Conservation (phyloP, 2,113 vertebrate species). For the Azemiops feae region DNA sequence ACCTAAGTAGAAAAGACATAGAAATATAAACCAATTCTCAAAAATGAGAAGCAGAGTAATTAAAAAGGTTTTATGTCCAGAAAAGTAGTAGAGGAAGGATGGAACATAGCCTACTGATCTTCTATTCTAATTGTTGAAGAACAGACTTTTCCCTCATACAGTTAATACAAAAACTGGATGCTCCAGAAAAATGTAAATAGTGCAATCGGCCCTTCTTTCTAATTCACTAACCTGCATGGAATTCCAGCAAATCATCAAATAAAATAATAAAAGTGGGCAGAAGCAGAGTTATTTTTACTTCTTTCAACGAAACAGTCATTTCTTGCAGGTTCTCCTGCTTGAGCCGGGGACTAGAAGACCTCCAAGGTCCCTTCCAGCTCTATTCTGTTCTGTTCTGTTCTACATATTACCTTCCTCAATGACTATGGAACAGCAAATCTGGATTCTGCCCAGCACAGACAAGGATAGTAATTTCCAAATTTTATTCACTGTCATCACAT, state of each 20-base stretch:
- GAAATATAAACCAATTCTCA: background rate
- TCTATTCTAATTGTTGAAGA: background rate
- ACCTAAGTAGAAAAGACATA: slow-evolving; percentile 66
- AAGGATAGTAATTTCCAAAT: background rate
- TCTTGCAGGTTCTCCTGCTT: background rate
- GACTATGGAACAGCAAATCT: background rate
- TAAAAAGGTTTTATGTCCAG: background rate
- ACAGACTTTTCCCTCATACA: background rate
- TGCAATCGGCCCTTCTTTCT: background rate
- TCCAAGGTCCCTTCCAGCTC: too few species aligned
- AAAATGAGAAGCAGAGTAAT: background rate
- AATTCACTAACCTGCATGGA: background rate
- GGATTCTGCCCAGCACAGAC: background rate
- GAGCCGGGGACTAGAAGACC: too few species aligned
- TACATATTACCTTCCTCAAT: background rate
- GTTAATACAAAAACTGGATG: background rate
- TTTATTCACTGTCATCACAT: background rate
- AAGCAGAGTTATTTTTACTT: background rate
- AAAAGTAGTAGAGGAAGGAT: background rate
- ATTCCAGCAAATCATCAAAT: background rate
- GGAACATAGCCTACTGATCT: background rate
- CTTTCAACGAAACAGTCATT: background rate
- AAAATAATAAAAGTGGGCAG: background rate
- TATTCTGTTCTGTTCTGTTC: background rate
- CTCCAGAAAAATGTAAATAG: background rate